phyloP scores from a whole-genome alignment of 2,888 invertebrate genomes.

The Eueremaeus valkanovi region DNA sequence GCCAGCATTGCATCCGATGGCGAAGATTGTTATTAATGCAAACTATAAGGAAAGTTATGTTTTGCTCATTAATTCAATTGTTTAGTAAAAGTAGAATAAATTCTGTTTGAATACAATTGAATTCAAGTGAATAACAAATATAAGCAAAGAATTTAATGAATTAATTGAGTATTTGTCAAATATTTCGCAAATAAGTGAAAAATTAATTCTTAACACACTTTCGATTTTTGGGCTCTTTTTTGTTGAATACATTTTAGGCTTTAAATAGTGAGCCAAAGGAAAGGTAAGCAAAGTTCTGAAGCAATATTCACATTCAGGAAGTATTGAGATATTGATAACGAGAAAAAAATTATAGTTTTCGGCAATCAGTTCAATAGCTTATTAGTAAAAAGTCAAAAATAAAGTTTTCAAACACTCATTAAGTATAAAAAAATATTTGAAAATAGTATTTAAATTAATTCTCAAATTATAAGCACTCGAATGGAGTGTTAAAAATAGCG shows the following conservation, averaged over 20 bases:
- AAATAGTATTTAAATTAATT: background rate
- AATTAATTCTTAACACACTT: slow-evolving; percentile 1
- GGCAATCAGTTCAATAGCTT: slow-evolving; percentile 10
- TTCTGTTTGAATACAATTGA: background rate
- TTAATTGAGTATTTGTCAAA: background rate
- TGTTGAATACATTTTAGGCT: no score
- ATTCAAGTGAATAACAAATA: no score
- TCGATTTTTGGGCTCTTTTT: background rate
- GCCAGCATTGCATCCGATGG: slow-evolving; percentile 17
- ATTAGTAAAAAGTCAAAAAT: no score
- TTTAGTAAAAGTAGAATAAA: background rate
- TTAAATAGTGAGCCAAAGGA: no score
- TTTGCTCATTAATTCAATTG: background rate
- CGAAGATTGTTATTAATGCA: background rate
- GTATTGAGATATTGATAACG: background rate
- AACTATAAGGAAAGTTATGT: background rate
- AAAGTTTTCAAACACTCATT: no score
- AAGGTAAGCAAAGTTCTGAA: no score
- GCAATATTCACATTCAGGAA: no score
- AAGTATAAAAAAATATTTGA: background rate
- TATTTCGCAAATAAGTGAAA: background rate
- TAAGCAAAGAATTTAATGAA: background rate
- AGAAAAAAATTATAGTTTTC: no score
- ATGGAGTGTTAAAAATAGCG: background rate
- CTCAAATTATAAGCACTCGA: background rate